phyloP scores from a whole-genome alignment of 2,113 vertebrate species.

The Lycaon pictus region DNA sequence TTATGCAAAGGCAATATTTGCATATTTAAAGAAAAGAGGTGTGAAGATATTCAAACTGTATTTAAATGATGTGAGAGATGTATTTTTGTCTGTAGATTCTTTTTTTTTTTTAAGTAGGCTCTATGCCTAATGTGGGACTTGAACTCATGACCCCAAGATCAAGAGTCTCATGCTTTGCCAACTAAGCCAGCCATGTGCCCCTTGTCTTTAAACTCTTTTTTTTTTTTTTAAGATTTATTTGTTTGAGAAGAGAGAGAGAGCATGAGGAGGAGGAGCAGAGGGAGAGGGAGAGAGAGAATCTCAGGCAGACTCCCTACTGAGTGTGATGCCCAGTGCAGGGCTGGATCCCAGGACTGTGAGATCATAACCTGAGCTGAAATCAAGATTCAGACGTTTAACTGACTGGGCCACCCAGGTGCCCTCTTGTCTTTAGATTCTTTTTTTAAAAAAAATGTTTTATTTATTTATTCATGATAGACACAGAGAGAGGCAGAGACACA shows the following conservation, averaged over 20 bases:
- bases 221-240: background rate
- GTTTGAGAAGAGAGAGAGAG: background rate
- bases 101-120: background rate
- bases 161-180: background rate
- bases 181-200: background rate
- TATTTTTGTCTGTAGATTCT: slow-evolving; percentile 1
- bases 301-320: background rate
- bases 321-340: background rate
- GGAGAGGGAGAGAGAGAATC: background rate
- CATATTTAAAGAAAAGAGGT: slow-evolving; percentile 52
- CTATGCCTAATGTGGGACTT: background rate
- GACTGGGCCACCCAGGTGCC: no score
- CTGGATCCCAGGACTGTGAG: no score
- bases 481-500: no score
- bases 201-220: background rate
- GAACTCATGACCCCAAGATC: background rate
- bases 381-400: no score
- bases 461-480: no score
- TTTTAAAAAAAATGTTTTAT: no score
- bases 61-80: background rate
- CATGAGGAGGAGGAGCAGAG: background rate
- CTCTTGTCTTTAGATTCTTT: no score
- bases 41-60: background rate
- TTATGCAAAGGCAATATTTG: slow-evolving; percentile 7
- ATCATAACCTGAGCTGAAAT: no score